Evolutionary conservation across 2,888 invertebrate genomes (phyloP).

Genomic region (Cryptosula pallasiana): DNA sequence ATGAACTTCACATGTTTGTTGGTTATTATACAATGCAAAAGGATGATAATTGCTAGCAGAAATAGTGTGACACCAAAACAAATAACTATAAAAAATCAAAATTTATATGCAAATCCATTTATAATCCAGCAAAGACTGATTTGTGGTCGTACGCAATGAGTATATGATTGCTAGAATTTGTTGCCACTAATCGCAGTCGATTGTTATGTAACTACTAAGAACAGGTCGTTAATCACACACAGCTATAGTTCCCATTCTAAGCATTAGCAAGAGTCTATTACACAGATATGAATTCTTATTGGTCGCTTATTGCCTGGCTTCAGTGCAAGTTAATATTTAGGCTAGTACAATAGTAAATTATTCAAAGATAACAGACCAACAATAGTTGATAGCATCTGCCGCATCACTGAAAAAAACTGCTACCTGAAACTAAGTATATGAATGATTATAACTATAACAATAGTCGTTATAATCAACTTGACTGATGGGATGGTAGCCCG

Average conservation of each 20-base stretch:
- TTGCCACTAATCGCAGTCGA: constrained; percentile 6
- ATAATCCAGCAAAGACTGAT: neutral
- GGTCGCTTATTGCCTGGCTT: neutral
- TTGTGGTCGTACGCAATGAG: constrained; percentile 6
- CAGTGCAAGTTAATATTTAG: neutral
- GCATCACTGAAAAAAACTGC: too few species aligned
- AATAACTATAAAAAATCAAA: constrained; percentile 13
- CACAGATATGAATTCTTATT: neutral
- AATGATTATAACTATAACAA: too few species aligned
- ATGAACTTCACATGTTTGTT: too few species aligned
- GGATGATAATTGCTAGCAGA: neutral
- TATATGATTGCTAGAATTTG: neutral
- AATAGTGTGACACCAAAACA: neutral
- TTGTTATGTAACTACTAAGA: constrained; percentile 11
- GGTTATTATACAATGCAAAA: too few species aligned
- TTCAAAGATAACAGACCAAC: neutral
- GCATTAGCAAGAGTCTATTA: neutral
- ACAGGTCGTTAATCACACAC: neutral
- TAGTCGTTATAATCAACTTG: too few species aligned
- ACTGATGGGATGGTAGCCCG: too few species aligned
- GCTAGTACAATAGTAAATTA: neutral
- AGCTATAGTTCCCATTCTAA: neutral
- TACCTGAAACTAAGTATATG: too few species aligned
- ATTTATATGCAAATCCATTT: neutral
- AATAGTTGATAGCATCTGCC: too few species aligned